Evolutionary conservation across 2,888 invertebrate genomes (phyloP).

Genomic region (Oscheius myriophilus): DNA sequence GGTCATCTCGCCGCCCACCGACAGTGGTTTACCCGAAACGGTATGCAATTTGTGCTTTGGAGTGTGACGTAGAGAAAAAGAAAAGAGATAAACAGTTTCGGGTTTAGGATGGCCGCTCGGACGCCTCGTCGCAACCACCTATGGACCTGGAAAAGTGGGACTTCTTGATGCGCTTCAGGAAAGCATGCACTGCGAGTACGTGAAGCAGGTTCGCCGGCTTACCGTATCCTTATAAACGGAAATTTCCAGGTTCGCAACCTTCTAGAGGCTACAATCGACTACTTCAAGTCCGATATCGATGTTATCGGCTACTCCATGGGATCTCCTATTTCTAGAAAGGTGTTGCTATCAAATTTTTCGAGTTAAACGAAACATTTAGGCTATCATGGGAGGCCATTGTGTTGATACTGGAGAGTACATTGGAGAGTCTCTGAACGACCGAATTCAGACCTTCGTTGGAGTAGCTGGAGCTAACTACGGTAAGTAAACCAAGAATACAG

Average conservation of each 20-base stretch:
- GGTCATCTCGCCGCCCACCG: constrained; percentile 23
- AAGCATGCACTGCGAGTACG: constrained; percentile 31
- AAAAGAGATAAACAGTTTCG: background rate
- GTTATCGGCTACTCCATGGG: constrained; percentile 31
- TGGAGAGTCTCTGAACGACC: constrained; percentile 18
- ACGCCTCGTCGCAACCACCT: constrained; percentile 27
- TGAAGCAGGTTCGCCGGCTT: constrained; percentile 11
- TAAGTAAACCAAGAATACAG: constrained; percentile 1
- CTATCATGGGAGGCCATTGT: constrained; percentile 31
- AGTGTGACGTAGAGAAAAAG: background rate
- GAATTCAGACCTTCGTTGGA: constrained; percentile 20
- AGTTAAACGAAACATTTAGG: constrained; percentile 3
- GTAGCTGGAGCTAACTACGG: constrained; percentile 32
- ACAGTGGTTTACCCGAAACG: constrained; percentile 7
- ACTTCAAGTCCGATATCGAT: constrained; percentile 22
- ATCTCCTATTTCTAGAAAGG: constrained; percentile 29
- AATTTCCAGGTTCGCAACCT: constrained; percentile 21
- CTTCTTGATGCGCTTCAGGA: constrained; percentile 15
- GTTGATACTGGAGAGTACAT: constrained; percentile 31
- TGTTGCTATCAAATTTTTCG: background rate
- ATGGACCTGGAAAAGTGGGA: constrained; percentile 27
- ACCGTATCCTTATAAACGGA: background rate
- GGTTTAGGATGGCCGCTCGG: constrained; percentile 21
- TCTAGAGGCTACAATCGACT: constrained; percentile 25
- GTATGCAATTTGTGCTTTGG: background rate